Conservation (phyloP, 2,888 invertebrate species). For the Pardosa pseudoannulata region DNA sequence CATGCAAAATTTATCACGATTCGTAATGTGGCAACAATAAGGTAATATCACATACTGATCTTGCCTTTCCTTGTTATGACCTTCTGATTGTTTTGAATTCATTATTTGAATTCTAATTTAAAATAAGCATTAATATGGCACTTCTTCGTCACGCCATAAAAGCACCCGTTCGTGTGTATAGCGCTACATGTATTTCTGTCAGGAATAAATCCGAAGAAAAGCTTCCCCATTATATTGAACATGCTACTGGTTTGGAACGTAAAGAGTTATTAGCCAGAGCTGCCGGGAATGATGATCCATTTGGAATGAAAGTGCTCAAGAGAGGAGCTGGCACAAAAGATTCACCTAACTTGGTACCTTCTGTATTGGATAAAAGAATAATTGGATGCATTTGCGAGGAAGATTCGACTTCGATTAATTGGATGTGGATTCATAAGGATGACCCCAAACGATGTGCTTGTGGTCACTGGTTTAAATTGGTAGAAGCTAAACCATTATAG, state of each 20-base stretch:
- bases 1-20: too few relatives aligned
- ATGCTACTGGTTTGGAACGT: conserved; percentile 94
- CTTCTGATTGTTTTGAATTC: conserved; percentile 12
- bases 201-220: conserved; percentile 56
- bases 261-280: conserved; percentile 90
- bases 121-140: conserved; percentile 20
- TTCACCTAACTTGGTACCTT: conserved; percentile 91
- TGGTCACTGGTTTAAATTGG: conserved; percentile 96
- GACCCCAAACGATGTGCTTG: conserved; percentile 94
- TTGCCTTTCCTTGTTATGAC: conserved; percentile 17
- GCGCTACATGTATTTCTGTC: conserved; percentile 36
- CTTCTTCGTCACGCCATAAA: conserved; percentile 23
- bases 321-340: conserved; percentile 89
- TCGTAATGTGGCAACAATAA: background rate
- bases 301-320: conserved; percentile 86
- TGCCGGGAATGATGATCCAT: conserved; percentile 87
- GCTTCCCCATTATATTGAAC: conserved; percentile 92
- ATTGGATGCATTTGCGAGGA: conserved; percentile 98
- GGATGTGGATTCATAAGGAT: conserved; percentile 96
- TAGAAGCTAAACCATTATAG: conserved; percentile 78
- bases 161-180: conserved; percentile 36
- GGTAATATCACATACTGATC: background rate
- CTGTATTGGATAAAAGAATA: conserved; percentile 91
- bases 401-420: conserved; percentile 91
- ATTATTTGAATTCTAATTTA: background rate